Conservation (phyloP, 2,888 invertebrate species). For the Lycocerus yunnanus region DNA sequence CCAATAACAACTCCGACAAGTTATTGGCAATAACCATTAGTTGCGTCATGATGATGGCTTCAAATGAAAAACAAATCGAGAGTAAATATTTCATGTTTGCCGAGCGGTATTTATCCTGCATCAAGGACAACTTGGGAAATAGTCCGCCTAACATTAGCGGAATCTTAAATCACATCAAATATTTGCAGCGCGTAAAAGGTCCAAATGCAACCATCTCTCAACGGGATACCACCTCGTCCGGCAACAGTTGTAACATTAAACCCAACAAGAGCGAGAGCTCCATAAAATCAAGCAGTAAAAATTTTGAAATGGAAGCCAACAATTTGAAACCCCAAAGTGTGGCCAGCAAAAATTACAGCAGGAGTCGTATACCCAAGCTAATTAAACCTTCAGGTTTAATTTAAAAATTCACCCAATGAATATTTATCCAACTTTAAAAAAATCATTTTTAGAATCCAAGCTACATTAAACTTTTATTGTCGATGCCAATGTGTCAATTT, state of each 20-base stretch:
- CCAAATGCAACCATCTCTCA: not conserved
- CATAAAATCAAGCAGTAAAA: not conserved
- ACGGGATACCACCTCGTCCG: not conserved
- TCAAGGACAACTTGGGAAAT: constrained; percentile 33
- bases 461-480: not conserved
- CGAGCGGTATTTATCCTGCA: constrained; percentile 34
- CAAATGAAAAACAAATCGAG: constrained; percentile 28
- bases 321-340: not conserved
- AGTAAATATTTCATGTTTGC: constrained; percentile 30
- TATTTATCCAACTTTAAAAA: not conserved
- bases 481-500: not conserved
- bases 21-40: constrained; percentile 35
- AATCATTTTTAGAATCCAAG: not conserved
- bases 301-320: not conserved
- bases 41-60: constrained; percentile 38
- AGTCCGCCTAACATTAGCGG: constrained; percentile 38
- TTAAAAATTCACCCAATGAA: not conserved
- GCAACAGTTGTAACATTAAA: not conserved
- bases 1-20: constrained; percentile 13
- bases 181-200: not conserved
- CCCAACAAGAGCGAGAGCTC: not conserved
- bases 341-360: not conserved
- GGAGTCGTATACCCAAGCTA: not conserved
- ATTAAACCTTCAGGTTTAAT: not conserved
- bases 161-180: constrained; percentile 35